These are phyloP conservation scores for Actenoides hombroni DNA, from an alignment of 2,113 vertebrate species.

Conservation along the genomic window DNA sequence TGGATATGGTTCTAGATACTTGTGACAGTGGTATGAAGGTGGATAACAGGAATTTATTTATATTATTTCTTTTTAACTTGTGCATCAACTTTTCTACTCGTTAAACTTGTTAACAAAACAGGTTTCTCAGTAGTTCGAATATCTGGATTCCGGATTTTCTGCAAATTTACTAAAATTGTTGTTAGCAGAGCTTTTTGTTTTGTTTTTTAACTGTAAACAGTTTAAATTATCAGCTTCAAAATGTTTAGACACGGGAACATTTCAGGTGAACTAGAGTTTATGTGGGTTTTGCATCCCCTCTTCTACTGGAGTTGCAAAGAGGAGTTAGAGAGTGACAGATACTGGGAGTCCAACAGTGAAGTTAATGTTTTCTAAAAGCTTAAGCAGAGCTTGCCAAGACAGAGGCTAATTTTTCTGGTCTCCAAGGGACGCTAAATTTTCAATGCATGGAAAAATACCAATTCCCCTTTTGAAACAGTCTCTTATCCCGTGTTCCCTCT, in stretches of 20 bases:
- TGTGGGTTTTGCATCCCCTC: neutral
- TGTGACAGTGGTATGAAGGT: neutral
- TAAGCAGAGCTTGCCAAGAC: slow-evolving; percentile 22
- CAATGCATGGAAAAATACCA: slow-evolving; percentile 46
- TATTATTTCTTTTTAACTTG: neutral
- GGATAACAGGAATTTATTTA: neutral
- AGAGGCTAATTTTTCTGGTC: slow-evolving; percentile 30
- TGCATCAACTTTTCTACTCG: neutral
- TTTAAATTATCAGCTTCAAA: neutral
- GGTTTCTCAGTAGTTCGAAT: neutral
- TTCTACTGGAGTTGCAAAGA: neutral
- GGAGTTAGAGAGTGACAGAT: neutral
- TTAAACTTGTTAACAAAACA: neutral
- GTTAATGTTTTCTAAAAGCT: slow-evolving; percentile 56
- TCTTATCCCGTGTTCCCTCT: neutral
- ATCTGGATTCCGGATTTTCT: neutral
- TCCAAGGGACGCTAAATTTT: slow-evolving; percentile 58
- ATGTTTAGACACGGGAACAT: neutral
- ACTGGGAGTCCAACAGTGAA: slow-evolving; percentile 7
- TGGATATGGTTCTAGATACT: neutral
- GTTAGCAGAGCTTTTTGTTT: neutral
- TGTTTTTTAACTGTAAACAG: neutral
- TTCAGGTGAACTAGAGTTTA: neutral
- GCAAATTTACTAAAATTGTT: neutral
- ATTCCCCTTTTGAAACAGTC: slow-evolving; percentile 41